Percentiles rank a stretch among this genome's conserved stretches.
Evolutionary conservation across 2,113 vertebrate genomes (phyloP).

Genomic region (Ptyas mucosa): DNA sequence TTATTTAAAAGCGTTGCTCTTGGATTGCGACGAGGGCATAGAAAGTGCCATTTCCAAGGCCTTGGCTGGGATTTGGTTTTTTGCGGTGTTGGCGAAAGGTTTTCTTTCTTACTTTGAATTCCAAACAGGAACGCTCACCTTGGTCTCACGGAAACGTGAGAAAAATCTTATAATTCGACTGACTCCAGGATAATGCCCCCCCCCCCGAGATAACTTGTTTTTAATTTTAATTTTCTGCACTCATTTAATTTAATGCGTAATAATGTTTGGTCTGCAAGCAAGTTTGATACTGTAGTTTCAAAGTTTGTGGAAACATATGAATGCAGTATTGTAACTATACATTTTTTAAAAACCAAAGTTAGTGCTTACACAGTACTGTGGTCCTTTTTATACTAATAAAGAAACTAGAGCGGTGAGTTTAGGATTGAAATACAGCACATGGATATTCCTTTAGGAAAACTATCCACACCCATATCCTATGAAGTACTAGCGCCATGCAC

Average conservation of each 20-base stretch:
- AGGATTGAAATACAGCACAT: not conserved
- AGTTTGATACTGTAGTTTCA: not conserved
- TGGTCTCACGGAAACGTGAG: not conserved
- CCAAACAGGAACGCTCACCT: not conserved
- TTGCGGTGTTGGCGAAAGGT: not conserved
- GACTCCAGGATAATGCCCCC: not conserved
- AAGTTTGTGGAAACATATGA: not conserved
- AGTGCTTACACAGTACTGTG: not conserved
- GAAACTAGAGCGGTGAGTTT: not conserved
- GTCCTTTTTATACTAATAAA: not conserved
- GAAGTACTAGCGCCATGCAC: not conserved
- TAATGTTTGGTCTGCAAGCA: not conserved
- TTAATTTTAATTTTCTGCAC: not conserved
- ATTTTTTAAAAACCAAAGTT: not conserved
- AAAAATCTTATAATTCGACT: not conserved
- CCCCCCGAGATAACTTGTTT: not conserved
- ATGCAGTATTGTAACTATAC: not conserved
- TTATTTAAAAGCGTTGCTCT: not conserved
- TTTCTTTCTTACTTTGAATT: not conserved
- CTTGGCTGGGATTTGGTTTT: not conserved
- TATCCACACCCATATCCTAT: not conserved
- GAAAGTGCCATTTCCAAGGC: not conserved
- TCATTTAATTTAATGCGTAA: not conserved
- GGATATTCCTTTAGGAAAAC: not conserved
- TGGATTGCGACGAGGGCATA: not conserved